Evolutionary conservation across 2,797 vertebrate species (phyloP).

Genomic region (Liasis olivaceus): DNA sequence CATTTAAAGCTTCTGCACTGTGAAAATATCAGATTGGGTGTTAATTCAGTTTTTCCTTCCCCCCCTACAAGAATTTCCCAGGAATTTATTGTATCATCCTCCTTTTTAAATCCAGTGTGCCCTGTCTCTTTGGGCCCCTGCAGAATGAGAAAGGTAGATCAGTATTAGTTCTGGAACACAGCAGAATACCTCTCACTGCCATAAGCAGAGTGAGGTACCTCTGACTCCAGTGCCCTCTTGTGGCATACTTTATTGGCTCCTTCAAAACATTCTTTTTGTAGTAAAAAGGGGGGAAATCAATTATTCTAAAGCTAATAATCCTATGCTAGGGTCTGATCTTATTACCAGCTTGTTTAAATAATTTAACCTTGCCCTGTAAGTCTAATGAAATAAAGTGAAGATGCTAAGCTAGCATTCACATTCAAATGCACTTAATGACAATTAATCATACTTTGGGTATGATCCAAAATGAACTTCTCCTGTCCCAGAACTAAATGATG

Average conservation of each 20-base stretch:
- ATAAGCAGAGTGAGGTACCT: not conserved
- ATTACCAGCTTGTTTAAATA: not conserved
- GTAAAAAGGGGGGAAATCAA: not conserved
- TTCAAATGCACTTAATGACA: not conserved
- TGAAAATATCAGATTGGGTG: constrained; percentile 2
- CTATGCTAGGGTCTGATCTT: not conserved
- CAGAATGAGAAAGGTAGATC: not conserved
- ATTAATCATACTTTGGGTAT: not conserved
- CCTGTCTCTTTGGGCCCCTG: not conserved
- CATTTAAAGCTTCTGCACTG: not conserved
- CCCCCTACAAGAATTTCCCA: not conserved
- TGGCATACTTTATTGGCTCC: not conserved
- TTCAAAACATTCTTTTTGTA: not conserved
- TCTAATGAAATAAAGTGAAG: not conserved
- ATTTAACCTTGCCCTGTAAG: not conserved
- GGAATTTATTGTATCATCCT: rapidly evolving
- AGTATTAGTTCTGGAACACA: not conserved
- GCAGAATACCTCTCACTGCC: not conserved
- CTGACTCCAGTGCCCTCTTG: not conserved
- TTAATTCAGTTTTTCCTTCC: rapidly evolving
- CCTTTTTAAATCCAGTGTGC: not conserved
- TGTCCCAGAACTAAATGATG: too few species aligned
- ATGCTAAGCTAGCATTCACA: not conserved
- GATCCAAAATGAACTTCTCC: not conserved
- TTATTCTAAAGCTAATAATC: not conserved